These are phyloP conservation scores for Dorcus hopei DNA, from an alignment of 2,888 invertebrate genomes.

Conservation along the genomic window DNA sequence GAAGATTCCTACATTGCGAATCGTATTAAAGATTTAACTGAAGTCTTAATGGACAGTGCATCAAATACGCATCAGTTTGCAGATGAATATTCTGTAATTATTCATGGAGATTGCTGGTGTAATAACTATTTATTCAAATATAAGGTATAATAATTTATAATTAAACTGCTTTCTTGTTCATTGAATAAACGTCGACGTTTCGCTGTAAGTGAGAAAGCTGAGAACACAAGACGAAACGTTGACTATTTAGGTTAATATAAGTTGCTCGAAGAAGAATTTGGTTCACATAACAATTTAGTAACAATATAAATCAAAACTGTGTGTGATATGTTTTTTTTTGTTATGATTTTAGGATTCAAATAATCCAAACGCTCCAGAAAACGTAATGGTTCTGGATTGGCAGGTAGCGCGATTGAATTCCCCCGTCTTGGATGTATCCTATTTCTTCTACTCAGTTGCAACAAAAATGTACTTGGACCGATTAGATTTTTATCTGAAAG, in stretches of 20 bases:
- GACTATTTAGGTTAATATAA: too few relatives aligned
- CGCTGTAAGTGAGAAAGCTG: too few relatives aligned
- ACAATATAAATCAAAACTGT: background rate
- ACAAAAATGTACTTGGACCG: constrained; percentile 16
- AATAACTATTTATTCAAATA: constrained; percentile 25
- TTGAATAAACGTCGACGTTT: too few relatives aligned
- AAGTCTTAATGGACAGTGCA: background rate
- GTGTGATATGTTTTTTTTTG: too few relatives aligned
- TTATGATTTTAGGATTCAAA: background rate
- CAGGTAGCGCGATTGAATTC: constrained; percentile 19
- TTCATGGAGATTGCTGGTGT: constrained; percentile 23
- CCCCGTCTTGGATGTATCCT: constrained; percentile 37
- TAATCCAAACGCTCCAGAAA: background rate
- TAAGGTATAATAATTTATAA: constrained; percentile 2
- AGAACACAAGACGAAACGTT: background rate
- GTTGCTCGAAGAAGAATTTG: too few relatives aligned
- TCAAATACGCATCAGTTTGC: background rate
- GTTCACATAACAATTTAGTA: too few relatives aligned
- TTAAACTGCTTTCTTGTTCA: too few relatives aligned
- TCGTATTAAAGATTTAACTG: background rate
- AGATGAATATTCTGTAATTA: constrained; percentile 11
- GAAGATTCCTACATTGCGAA: background rate
- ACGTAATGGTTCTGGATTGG: constrained; percentile 20
- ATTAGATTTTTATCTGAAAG: constrained; percentile 32
- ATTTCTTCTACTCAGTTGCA: constrained; percentile 34